These are phyloP conservation scores for Papilio gigon DNA, from an alignment of 2,888 invertebrate genomes.

Conservation along the genomic window DNA sequence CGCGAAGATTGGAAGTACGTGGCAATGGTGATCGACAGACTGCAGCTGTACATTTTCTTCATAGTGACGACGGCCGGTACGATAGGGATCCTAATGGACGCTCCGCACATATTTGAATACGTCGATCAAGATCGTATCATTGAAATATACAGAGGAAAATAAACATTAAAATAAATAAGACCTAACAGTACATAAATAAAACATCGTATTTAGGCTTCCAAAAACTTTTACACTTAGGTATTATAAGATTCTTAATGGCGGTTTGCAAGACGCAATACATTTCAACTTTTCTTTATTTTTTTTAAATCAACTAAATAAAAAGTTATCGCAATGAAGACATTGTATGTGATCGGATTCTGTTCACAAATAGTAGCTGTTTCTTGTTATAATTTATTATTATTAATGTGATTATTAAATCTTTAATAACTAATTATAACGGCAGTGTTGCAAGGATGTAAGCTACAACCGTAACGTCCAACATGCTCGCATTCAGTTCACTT, in stretches of 20 bases:
- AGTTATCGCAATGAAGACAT: background rate
- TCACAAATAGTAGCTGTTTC: background rate
- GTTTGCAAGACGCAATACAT: too few species aligned
- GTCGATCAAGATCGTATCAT: slow-evolving; percentile 98
- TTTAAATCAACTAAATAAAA: too few species aligned
- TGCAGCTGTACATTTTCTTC: slow-evolving; percentile 98
- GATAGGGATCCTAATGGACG: slow-evolving; percentile 97
- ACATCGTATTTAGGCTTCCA: slow-evolving; percentile 27
- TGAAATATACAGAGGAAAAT: slow-evolving; percentile 96
- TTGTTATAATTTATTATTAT: background rate
- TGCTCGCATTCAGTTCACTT: background rate
- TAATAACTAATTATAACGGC: background rate
- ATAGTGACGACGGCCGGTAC: slow-evolving; percentile 97
- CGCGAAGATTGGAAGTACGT: slow-evolving; percentile 99
- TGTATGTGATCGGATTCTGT: background rate
- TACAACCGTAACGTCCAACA: background rate
- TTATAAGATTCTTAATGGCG: background rate
- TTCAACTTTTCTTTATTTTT: too few species aligned
- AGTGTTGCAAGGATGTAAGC: background rate
- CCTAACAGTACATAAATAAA: slow-evolving; percentile 13
- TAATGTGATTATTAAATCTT: background rate
- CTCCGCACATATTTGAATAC: slow-evolving; percentile 98
- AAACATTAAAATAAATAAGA: slow-evolving; percentile 55
- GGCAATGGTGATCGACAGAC: slow-evolving; percentile 98
- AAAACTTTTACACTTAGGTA: slow-evolving; percentile 13